Evolutionary conservation across 23 tunicate genomes (phyloP).

Genomic region (Diplosoma virens): DNA sequence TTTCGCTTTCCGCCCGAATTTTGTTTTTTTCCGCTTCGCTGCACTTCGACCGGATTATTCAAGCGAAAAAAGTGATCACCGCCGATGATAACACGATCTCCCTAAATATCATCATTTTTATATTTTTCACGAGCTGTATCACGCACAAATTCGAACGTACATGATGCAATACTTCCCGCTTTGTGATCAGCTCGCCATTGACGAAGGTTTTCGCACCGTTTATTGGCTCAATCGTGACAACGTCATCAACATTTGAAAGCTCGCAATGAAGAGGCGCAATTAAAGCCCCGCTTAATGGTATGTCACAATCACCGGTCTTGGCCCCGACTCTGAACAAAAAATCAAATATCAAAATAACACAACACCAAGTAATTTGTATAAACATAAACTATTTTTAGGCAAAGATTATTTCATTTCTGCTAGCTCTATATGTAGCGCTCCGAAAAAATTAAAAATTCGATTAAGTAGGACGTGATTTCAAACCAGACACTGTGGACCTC

Average conservation of each 20-base stretch:
- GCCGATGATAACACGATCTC: slow-evolving; percentile 76
- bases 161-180: slow-evolving; percentile 53
- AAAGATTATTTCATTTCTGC: no score
- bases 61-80: slow-evolving; percentile 92
- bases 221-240: slow-evolving; percentile 58
- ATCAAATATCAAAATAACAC: neutral
- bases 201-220: slow-evolving; percentile 49
- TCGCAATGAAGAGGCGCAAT: slow-evolving; percentile 59
- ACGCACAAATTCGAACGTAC: no score
- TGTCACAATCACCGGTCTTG: slow-evolving; percentile 85
- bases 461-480: no score
- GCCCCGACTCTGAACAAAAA: slow-evolving; percentile 54
- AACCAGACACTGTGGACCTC: no score
- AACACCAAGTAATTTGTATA: no score
- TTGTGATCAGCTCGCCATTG: slow-evolving; percentile 59
- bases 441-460: no score
- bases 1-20: slow-evolving; percentile 39
- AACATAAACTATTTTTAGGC: no score
- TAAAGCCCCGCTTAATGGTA: slow-evolving; percentile 66
- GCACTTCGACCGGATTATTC: slow-evolving; percentile 79
- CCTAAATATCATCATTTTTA: slow-evolving; percentile 40
- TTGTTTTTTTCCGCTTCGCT: slow-evolving; percentile 25
- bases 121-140: no score
- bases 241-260: slow-evolving; percentile 55
- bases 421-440: no score